Evolutionary conservation across 2,797 vertebrate genomes (phyloP).

Genomic region (Xenentodon cancila): DNA sequence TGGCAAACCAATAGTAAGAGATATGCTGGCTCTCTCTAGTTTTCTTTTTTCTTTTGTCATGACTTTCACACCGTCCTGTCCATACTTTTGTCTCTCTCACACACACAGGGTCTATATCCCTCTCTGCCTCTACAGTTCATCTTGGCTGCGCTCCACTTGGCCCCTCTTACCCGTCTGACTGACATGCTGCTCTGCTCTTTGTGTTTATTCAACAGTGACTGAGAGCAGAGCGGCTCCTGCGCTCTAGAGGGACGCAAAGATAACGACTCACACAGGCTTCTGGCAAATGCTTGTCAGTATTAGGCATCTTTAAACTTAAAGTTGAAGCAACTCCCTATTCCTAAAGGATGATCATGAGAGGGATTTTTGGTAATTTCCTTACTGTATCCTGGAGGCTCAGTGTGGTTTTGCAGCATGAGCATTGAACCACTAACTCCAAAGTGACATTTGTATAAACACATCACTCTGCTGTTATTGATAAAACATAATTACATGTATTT

Average conservation of each 20-base stretch:
- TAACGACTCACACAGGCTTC: conserved; percentile 13
- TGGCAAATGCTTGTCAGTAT: conserved; percentile 1
- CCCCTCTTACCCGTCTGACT: conserved; percentile 61
- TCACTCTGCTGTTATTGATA: conserved; percentile 64
- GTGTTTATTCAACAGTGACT: conserved; percentile 72
- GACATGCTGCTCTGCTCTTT: conserved; percentile 59
- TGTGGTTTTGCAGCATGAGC: conserved; percentile 41
- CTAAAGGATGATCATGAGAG: conserved; percentile 1
- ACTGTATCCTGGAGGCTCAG: conserved; percentile 14
- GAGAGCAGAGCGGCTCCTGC: conserved; percentile 49
- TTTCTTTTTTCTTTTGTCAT: conserved; percentile 9
- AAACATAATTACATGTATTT: conserved; percentile 38
- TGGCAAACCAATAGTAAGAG: conserved; percentile 32
- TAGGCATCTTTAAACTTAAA: background rate
- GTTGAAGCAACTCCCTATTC: conserved; percentile 2
- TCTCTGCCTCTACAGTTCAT: conserved; percentile 14
- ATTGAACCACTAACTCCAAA: conserved; percentile 63
- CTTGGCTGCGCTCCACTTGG: conserved; percentile 47
- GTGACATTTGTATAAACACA: conserved; percentile 51
- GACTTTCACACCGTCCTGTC: conserved; percentile 33
- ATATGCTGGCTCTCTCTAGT: conserved; percentile 33
- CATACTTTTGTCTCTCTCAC: background rate
- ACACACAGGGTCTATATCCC: conserved; percentile 14
- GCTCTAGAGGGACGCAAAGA: conserved; percentile 26
- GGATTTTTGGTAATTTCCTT: conserved; percentile 9